Evolutionary conservation across 2,113 vertebrate genomes (phyloP).

Genomic region (Eidolon helvum): DNA sequence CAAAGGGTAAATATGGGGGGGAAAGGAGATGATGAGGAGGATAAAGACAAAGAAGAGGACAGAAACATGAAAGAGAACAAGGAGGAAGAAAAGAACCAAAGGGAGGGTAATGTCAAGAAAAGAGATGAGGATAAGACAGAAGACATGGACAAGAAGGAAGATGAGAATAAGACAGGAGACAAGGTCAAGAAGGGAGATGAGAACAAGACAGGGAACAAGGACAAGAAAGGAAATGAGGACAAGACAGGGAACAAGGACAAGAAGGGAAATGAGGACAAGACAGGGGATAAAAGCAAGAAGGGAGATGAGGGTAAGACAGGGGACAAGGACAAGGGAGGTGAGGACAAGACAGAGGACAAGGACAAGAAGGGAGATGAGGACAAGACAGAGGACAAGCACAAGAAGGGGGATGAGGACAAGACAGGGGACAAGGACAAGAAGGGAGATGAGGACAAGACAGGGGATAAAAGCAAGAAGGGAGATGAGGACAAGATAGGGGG

Average conservation of each 20-base stretch:
- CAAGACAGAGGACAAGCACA: background rate
- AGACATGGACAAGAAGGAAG: too few relatives aligned
- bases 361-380: background rate
- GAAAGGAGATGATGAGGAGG: background rate
- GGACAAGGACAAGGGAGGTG: too few relatives aligned
- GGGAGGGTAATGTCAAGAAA: background rate
- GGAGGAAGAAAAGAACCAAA: too few relatives aligned
- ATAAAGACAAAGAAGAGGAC: background rate
- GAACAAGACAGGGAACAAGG: too few relatives aligned
- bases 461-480: too few relatives aligned
- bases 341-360: background rate
- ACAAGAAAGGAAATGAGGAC: background rate
- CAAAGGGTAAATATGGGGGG: background rate
- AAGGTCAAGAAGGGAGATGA: too few relatives aligned
- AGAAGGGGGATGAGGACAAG: too few relatives aligned
- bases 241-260: background rate
- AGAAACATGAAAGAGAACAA: background rate
- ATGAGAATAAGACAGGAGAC: too few relatives aligned
- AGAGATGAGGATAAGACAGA: background rate
- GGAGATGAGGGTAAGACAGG: background rate
- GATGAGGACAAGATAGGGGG: too few relatives aligned
- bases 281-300: background rate
- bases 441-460: background rate
- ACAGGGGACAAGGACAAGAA: background rate
- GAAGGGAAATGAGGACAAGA: background rate